Evolutionary conservation across 2,888 invertebrate species (phyloP).

Genomic region (Sarcophaga caerulescens): DNA sequence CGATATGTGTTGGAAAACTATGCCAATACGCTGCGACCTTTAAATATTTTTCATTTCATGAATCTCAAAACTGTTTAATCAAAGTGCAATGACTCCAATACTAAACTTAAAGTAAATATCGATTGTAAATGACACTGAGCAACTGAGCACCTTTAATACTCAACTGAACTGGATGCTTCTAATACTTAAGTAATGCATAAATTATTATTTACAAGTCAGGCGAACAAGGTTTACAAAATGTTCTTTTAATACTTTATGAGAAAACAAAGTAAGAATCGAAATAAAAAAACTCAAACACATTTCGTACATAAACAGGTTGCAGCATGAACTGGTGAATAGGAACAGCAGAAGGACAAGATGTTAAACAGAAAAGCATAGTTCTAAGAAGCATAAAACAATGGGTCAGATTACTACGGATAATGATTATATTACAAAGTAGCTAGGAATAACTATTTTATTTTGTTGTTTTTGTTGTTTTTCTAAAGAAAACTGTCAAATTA

Average conservation of each 20-base stretch:
- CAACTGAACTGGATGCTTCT: background rate
- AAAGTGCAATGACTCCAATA: no score
- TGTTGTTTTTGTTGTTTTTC: background rate
- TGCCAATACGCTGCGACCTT: no score
- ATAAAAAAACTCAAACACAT: background rate
- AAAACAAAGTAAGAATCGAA: conserved; percentile 13
- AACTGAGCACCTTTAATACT: background rate
- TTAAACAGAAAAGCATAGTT: no score
- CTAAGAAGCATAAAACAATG: no score
- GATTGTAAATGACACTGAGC: background rate
- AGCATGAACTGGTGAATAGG: background rate
- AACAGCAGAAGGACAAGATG: no score
- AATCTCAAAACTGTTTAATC: no score
- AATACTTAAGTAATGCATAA: conserved; percentile 55
- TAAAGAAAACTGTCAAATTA: background rate
- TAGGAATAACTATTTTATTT: no score
- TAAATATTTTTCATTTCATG: no score
- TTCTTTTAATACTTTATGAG: conserved; percentile 18
- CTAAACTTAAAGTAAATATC: background rate
- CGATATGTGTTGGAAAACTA: no score
- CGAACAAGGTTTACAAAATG: conserved; percentile 42
- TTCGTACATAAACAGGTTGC: background rate
- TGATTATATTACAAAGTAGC: no score
- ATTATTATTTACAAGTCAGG: conserved; percentile 58
- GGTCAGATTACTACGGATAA: no score